Percentiles rank a stretch among this genome's conserved stretches.
phyloP scores from a whole-genome alignment of 1,140 invertebrate species.

The Euwallacea fornicatus region DNA sequence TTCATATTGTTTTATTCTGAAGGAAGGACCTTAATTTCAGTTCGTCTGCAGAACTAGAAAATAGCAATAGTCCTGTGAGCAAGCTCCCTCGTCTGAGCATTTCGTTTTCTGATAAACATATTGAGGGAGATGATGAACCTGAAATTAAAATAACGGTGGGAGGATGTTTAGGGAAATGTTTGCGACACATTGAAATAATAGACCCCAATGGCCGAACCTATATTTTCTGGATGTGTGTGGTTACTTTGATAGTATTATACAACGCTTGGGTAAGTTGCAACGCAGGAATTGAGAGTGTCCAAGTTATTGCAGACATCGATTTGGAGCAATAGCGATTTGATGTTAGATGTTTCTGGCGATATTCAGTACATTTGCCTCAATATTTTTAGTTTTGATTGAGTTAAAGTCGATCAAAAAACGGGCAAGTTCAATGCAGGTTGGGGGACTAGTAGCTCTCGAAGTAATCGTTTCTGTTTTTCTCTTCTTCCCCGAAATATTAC shows the following conservation, averaged over 20 bases:
- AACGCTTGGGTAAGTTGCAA: slow-evolving; percentile 69
- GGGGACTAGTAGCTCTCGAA: too few relatives aligned
- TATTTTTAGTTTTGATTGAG: too few relatives aligned
- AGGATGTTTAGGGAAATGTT: slow-evolving; percentile 11
- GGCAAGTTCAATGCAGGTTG: too few relatives aligned
- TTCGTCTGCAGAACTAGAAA: slow-evolving; percentile 13
- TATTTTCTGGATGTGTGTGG: slow-evolving; percentile 80
- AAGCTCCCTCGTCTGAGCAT: slow-evolving; percentile 38
- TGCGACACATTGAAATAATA: slow-evolving; percentile 43
- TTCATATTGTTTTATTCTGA: too few relatives aligned
- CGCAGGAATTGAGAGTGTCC: not conserved
- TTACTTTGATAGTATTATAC: slow-evolving; percentile 80
- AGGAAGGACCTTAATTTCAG: not conserved
- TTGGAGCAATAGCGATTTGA: too few relatives aligned
- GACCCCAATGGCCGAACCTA: slow-evolving; percentile 67
- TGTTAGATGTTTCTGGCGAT: too few relatives aligned
- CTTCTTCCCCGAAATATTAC: too few relatives aligned
- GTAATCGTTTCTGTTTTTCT: too few relatives aligned
- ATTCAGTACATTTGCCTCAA: too few relatives aligned
- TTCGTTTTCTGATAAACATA: slow-evolving; percentile 42
- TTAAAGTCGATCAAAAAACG: too few relatives aligned
- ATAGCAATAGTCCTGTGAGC: slow-evolving; percentile 2
- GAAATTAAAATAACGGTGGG: slow-evolving; percentile 11
- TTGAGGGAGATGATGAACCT: slow-evolving; percentile 30
- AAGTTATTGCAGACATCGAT: too few relatives aligned